phyloP scores from a whole-genome alignment of 1,140 invertebrate genomes.

The Kradibia gibbosae region DNA sequence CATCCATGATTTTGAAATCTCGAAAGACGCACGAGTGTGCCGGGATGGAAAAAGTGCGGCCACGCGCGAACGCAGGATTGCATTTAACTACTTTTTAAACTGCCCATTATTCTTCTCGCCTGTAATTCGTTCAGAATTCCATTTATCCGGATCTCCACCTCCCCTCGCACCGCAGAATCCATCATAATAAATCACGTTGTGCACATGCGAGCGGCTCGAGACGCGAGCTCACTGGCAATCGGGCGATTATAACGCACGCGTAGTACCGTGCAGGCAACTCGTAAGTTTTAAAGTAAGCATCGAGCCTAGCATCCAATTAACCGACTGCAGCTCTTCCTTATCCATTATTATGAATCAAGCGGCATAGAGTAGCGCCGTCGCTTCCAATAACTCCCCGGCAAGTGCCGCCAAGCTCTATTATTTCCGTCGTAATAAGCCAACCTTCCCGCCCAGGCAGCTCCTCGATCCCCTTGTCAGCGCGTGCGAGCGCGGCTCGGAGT shows the following conservation, averaged over 20 bases:
- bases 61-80: neutral
- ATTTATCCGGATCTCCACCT: slow-evolving; percentile 41
- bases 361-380: neutral
- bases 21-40: neutral
- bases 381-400: neutral
- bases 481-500: neutral
- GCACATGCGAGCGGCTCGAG: neutral
- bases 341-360: neutral
- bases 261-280: neutral
- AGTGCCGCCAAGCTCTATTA: no score
- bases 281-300: no score
- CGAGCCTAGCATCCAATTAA: neutral
- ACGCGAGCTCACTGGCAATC: neutral
- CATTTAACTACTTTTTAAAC: slow-evolving; percentile 31
- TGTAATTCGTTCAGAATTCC: slow-evolving; percentile 2
- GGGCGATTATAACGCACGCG: neutral
- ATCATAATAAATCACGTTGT: slow-evolving; percentile 18
- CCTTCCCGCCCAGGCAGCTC: no score
- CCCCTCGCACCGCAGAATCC: neutral
- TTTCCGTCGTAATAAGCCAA: no score
- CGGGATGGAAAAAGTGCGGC: neutral
- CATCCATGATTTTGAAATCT: slow-evolving; percentile 21
- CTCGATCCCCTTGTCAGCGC: no score
- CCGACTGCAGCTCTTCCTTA: neutral
- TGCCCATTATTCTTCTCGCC: slow-evolving; percentile 17